These are phyloP conservation scores for Porphyrio hochstetteri DNA, from an alignment of 2,113 vertebrate genomes.

Conservation along the genomic window DNA sequence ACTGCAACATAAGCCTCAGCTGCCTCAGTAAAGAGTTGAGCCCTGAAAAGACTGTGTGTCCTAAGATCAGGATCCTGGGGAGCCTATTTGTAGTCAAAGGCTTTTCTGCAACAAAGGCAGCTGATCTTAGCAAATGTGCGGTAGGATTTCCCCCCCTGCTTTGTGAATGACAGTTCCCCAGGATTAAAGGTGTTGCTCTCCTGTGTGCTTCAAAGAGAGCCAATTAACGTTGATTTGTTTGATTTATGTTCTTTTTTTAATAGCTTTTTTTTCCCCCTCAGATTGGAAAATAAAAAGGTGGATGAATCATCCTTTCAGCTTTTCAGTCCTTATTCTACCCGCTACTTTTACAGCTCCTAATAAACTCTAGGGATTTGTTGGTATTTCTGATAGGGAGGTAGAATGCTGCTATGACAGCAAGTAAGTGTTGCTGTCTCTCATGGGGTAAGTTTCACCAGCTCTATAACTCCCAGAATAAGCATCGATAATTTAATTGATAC, in stretches of 20 bases:
- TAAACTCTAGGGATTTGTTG: neutral
- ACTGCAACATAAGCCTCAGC: neutral
- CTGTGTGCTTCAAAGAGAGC: neutral
- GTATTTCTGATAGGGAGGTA: neutral
- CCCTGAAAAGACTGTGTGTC: neutral
- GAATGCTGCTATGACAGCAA: neutral
- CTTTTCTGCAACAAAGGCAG: conserved; percentile 6
- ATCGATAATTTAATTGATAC: neutral
- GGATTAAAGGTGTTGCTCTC: neutral
- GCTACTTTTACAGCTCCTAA: neutral
- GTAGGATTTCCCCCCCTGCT: neutral
- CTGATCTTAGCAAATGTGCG: neutral
- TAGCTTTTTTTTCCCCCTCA: neutral
- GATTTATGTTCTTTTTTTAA: neutral
- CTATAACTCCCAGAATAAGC: neutral
- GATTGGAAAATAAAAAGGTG: neutral
- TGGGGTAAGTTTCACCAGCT: neutral
- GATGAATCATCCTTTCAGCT: neutral
- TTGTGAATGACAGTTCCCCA: neutral
- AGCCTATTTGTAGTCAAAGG: neutral
- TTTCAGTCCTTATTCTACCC: neutral
- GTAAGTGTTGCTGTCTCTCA: neutral
- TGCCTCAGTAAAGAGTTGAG: neutral
- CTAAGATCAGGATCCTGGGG: neutral
- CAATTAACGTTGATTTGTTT: neutral